Base-by-base conservation (phyloP, 2,797 vertebrate species). In the Avahi laniger region DNA sequence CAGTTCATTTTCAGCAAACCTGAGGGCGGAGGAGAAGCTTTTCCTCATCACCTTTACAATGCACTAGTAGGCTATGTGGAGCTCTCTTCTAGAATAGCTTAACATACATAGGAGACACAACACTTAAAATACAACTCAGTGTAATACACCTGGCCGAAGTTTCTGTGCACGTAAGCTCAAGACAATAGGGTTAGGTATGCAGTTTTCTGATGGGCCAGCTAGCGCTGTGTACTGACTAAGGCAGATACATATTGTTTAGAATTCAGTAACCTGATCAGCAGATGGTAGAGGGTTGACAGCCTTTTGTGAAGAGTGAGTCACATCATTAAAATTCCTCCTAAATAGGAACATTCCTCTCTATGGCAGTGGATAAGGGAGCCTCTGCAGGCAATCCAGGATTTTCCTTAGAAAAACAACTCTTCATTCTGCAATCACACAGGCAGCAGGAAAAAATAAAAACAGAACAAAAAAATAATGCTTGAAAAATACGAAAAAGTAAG, bases 271-370 rank as follows among this genome's bases (percentile, higher is more conserved):
- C 7, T 17, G 28, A 63, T 41, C 4, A 78, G 59, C 93, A 91
- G 89, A 70, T 84, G 59, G 52, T 41, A 82, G 61, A 63, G 33
- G 26, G 65, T 1, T 84, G 65, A 88, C 78, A 90, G 78, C 26
- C 54, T 88, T 92, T 70, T 52, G 48, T 93, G 76, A 86, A 57
- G 69, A 94, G 43, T 92, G 78, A 94, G 78, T 75, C 84, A 67
- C 72, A 15, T 50, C 28, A 43, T 38, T 28, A 12, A 75, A 14
- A 87, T 17, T 80, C 50, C 69, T 54, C 18, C 43, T 83, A 65
- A 61, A 65, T 9, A 82, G 46, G 57, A 95, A 75, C 17, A 85
- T 69, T 82, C 35, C 52, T 86, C 22, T 87, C 59, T 85, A 38
- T n/a, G 13, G 50, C 54, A 61, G 81, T 73, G 52, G 35, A 50